A percentile compares a stretch with the other conserved stretches of the same genome.
Evolutionary conservation across 1,140 invertebrate genomes (phyloP).

Genomic region (Lutraria rhynchaena): DNA sequence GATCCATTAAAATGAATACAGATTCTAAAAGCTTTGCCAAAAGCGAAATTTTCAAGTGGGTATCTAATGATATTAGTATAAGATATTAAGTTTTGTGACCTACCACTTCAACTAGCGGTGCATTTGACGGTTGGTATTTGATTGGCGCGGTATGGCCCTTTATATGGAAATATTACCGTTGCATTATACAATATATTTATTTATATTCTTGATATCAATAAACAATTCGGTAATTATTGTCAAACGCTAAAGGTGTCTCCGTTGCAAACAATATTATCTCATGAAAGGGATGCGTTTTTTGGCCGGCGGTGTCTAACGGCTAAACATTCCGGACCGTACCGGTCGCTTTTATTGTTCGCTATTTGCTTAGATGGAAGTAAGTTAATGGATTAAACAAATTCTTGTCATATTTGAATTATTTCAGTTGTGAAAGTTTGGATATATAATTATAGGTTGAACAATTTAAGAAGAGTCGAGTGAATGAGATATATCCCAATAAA

Average conservation of each 20-base stretch:
- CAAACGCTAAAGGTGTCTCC: neutral
- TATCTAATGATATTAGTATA: slow-evolving; percentile 15
- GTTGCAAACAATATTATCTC: no score
- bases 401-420: no score
- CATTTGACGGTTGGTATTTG: neutral
- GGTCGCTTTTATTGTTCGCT: no score
- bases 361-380: no score
- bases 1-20: slow-evolving; percentile 7
- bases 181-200: slow-evolving; percentile 3
- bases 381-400: no score
- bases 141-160: neutral
- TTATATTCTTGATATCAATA: slow-evolving; percentile 8
- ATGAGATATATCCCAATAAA: no score
- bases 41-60: slow-evolving; percentile 20
- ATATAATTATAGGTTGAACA: no score
- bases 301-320: no score
- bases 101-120: slow-evolving; percentile 3
- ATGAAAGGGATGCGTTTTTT: no score
- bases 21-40: slow-evolving; percentile 3
- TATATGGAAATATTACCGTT: neutral
- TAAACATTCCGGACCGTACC: no score
- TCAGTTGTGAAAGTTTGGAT: no score
- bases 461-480: no score
- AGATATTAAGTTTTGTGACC: slow-evolving; percentile 2
- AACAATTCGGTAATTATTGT: neutral